Evolutionary conservation across 2,113 vertebrate species (phyloP), one percentile per base, ranked within the genome.

Genomic region (Blennius ocellaris): DNA sequence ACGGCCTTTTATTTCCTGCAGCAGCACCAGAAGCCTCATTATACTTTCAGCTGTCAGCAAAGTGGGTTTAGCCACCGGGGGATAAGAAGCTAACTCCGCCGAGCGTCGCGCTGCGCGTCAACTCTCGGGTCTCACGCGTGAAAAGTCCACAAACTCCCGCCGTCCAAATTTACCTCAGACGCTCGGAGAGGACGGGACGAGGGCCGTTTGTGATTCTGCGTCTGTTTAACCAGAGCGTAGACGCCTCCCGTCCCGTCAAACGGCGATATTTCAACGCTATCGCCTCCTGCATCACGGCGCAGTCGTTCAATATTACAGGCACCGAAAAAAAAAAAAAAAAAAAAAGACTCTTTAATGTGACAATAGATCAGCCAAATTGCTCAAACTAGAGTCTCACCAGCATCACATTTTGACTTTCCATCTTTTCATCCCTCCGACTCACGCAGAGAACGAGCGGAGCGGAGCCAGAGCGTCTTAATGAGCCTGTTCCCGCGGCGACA

Each of bases 401-500:
- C 21, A 30, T 67, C 61, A 39, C 37, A 51, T 17, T 67, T 21
- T 61, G 41, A 40, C 17, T 60, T 67, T 72, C 1, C 14, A 9
- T 73, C 7, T 14, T 51, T 36, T 40, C n/a, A 38, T 48, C 15
- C n/a, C 39, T 50, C 49, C 6, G 9, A 30, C 62, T 21, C 51
- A 36, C 41, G 40, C 48, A 49, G 45, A 66, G 44, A 57, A 49
- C 3, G 53, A 73, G 76, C 44, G 9, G 73, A 81, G 69, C 59
- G 37, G 62, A 71, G 79, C 70, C 50, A 69, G 76, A 67, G 78
- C 60, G 75, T 66, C 71, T 72, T 85, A 89, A 89, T 82, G 85
- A 87, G 73, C 83, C 71, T 81, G 73, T 78, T 87, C 75, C 82
- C 71, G 80, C 14, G 7, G 52, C 79, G 75, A 87, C 63, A 75